Conservation (phyloP, 2,113 vertebrate species). For the Psilopsiagon aurifrons region DNA sequence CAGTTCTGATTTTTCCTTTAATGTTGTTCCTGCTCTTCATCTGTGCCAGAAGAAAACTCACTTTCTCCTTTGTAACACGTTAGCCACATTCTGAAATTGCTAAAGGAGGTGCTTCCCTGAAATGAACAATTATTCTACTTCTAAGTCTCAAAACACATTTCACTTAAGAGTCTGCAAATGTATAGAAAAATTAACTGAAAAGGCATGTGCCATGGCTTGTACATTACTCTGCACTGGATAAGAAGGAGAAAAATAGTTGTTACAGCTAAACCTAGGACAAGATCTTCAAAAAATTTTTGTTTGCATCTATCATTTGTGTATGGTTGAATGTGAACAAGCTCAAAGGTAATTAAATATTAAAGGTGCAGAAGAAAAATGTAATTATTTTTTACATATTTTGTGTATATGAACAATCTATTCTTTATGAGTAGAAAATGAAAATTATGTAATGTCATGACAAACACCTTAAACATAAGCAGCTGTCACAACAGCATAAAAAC, state of each 20-base stretch:
- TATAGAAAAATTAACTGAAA: conserved; percentile 17
- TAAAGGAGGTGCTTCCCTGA: neutral
- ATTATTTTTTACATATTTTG: neutral
- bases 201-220: neutral
- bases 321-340: neutral
- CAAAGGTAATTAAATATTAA: neutral
- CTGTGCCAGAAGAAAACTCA: neutral
- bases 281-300: neutral
- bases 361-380: neutral
- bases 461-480: neutral
- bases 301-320: conserved; percentile 1
- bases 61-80: neutral
- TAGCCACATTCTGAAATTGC: neutral
- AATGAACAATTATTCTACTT: neutral
- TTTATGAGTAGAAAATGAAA: neutral
- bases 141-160: neutral
- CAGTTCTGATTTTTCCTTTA: neutral
- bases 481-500: neutral
- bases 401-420: neutral
- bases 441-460: neutral
- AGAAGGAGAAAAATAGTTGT: neutral
- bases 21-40: neutral
- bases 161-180: neutral
- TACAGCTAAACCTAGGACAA: neutral
- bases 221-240: neutral